phyloP scores from a whole-genome alignment of 2,888 invertebrate species.

The Trichopria drosophilae region DNA sequence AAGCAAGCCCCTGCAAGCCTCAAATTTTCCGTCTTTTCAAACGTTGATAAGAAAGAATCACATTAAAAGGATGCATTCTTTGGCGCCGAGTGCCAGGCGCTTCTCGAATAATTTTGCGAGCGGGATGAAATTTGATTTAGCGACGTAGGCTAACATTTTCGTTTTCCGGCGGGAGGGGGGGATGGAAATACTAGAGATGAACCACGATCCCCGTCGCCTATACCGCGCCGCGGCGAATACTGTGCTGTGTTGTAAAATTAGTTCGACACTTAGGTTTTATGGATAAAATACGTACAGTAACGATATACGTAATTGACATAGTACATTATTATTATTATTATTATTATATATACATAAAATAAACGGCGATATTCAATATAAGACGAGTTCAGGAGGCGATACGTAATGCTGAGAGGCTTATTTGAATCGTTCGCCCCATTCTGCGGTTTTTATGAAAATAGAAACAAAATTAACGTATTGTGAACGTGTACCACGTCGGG shows the following conservation, averaged over 20 bases:
- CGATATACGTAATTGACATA: conserved; percentile 55
- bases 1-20: too few species aligned
- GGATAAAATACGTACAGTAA: conserved; percentile 43
- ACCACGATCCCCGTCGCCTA: conserved; percentile 27
- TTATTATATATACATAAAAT: conserved; percentile 28
- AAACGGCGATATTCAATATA: conserved; percentile 37
- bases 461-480: too few species aligned
- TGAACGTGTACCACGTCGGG: too few species aligned
- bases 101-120: conserved; percentile 8
- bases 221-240: conserved; percentile 52
- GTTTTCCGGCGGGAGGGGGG: conserved; percentile 16
- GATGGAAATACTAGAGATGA: background rate
- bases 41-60: too few species aligned
- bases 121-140: too few species aligned
- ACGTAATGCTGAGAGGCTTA: too few species aligned
- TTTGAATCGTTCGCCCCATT: too few species aligned
- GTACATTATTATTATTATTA: conserved; percentile 44
- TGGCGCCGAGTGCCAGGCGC: conserved; percentile 20
- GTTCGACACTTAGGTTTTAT: conserved; percentile 54
- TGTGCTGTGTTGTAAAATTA: conserved; percentile 59
- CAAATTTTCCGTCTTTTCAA: too few species aligned
- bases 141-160: conserved; percentile 7
- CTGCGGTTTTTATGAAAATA: too few species aligned
- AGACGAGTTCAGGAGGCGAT: too few species aligned
- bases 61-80: too few species aligned